Base-by-base conservation (phyloP, 2,888 invertebrate species). In the Cacoxenus indagator region DNA sequence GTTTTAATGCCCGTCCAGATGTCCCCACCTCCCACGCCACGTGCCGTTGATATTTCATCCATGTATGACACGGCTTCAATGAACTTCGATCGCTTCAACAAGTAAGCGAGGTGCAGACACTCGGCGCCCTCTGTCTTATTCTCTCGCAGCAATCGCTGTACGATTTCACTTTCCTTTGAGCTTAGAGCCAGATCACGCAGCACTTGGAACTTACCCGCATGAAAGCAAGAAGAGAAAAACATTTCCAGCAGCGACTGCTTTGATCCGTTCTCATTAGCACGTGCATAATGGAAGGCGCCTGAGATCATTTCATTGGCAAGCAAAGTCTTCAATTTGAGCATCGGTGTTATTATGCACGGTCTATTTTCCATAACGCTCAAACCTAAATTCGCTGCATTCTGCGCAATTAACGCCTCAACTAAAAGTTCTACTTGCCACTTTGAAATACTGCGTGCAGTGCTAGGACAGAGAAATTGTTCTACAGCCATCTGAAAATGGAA, bases 1-100 rank as follows among this genome's bases (percentile, higher is more conserved):
- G n/a, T n/a, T n/a, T n/a, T n/a, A n/a, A n/a, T n/a, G n/a, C n/a
- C n/a, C n/a, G n/a, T n/a, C n/a, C n/a, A n/a, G n/a, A n/a, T n/a
- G n/a, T n/a, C n/a, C n/a, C n/a, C n/a, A n/a, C n/a, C n/a, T n/a
- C n/a, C n/a, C n/a, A n/a, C 31, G 31, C 59, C 65, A 0, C 73
- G 75, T 19, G 69, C 26, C 24, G 72, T 73, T 54, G 84, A 84
- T n/a, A 85, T 66, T 3, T 87, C 84, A 65, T 88, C 84, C 78
- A 88, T 83, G 24, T 87, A 85, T 0, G 83, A 77, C 1, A 87
- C 83, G 0, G 88, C 88, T 65, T 88, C 88, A 26, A 88, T 78
- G 43, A 87, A 88, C 66, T 87, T 87, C 1, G 82, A 84, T 43
- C 86, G 85, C 65, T 87, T 86, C 2, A 88, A 71, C 43, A 88